Evolutionary conservation across 37 sponge, comb jelly and placozoan species (phyloP).

Genomic region (Ianthella basta): DNA sequence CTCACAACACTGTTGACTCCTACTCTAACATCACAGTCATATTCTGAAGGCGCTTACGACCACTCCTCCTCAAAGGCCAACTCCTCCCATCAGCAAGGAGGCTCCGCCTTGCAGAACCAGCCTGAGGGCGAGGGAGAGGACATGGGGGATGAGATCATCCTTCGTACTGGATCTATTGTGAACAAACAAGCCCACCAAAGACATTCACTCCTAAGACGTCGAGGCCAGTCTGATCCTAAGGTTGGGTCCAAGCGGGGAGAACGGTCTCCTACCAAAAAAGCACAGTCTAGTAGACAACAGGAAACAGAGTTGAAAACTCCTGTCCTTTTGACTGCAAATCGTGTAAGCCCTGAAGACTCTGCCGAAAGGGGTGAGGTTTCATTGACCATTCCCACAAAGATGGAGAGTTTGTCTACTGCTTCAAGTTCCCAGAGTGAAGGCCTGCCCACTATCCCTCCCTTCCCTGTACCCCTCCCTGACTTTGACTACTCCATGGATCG

Average conservation of each 20-base stretch:
- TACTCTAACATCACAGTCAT: slow-evolving; percentile 32
- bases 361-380: background rate
- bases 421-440: too few species aligned
- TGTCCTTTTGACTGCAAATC: too few species aligned
- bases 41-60: background rate
- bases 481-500: background rate
- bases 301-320: background rate
- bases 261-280: background rate
- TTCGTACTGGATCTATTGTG: slow-evolving; percentile 12
- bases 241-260: background rate
- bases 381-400: background rate
- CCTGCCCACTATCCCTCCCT: too few species aligned
- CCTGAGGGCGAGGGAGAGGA: slow-evolving; percentile 10
- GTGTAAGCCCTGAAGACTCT: background rate
- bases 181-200: slow-evolving; percentile 8
- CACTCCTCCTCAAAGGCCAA: background rate
- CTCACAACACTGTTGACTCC: slow-evolving; percentile 69
- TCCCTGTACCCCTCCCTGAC: too few species aligned
- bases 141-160: slow-evolving; percentile 15
- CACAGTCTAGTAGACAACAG: background rate
- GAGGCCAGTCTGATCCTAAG: background rate
- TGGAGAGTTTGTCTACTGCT: background rate
- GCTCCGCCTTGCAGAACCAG: slow-evolving; percentile 9
- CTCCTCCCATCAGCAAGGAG: background rate
- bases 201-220: background rate